Percentiles rank a stretch among this genome's conserved stretches.
These are phyloP conservation scores for Grammomys surdaster DNA, from an alignment of 2,113 vertebrate genomes.

Conservation along the genomic window DNA sequence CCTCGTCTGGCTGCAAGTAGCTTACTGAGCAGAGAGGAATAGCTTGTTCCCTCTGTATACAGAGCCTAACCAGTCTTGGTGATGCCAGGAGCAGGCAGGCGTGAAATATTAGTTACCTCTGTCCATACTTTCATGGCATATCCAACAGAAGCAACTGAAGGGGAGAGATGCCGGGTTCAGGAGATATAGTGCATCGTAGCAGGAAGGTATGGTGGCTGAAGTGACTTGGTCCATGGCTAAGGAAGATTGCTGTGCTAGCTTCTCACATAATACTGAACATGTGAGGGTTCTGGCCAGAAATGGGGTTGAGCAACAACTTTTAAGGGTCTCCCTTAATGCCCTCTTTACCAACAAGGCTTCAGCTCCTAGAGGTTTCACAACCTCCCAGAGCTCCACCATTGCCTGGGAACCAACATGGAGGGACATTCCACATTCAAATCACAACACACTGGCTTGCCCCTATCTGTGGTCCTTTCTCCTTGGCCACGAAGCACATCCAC, in stretches of 20 bases:
- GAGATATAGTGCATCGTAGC: neutral
- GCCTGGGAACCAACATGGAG: neutral
- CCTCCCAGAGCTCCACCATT: neutral
- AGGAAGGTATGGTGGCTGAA: neutral
- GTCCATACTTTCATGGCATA: neutral
- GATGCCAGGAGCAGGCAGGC: neutral
- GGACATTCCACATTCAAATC: neutral
- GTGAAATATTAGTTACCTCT: neutral
- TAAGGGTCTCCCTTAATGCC: neutral
- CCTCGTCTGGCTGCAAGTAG: neutral
- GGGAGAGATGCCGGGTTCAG: too few relatives aligned
- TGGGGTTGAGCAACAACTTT: neutral
- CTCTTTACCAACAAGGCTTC: neutral
- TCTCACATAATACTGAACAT: neutral
- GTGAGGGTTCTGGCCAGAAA: neutral
- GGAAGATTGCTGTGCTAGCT: neutral
- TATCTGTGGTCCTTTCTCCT: neutral
- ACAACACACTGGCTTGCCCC: too few relatives aligned
- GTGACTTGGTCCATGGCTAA: neutral
- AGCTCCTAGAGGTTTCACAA: too few relatives aligned
- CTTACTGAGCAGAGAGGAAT: neutral
- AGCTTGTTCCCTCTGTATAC: neutral
- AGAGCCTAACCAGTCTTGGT: neutral
- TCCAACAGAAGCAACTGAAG: neutral
- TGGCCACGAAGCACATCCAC: neutral